Evolutionary conservation across 1,140 invertebrate species (phyloP).

Genomic region (Leptinotarsa defecta): DNA sequence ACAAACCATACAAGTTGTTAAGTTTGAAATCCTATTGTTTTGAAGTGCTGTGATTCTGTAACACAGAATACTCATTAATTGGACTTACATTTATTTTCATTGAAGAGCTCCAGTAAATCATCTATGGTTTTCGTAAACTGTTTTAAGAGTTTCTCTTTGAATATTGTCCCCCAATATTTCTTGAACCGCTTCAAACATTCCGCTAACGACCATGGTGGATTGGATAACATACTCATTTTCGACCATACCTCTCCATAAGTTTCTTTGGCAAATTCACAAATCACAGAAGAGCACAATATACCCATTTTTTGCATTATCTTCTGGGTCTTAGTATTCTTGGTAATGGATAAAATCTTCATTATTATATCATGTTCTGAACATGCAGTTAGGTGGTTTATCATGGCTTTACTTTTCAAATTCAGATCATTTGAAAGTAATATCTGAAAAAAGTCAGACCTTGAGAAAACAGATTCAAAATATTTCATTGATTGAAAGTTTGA

Average conservation of each 20-base stretch:
- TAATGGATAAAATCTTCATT: slow-evolving; percentile 25
- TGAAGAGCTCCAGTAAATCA: slow-evolving; percentile 8
- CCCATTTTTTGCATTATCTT: slow-evolving; percentile 37
- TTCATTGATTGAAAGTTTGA: background rate
- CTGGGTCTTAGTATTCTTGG: slow-evolving; percentile 28
- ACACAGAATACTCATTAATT: too few species aligned
- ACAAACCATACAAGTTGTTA: too few species aligned
- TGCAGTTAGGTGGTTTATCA: slow-evolving; percentile 34
- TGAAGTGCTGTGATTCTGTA: too few species aligned
- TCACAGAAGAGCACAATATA: slow-evolving; percentile 36
- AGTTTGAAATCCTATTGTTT: too few species aligned
- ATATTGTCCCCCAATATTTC: slow-evolving; percentile 45
- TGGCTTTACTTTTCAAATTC: slow-evolving; percentile 42
- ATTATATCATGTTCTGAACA: slow-evolving; percentile 35
- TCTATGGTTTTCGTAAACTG: slow-evolving; percentile 39
- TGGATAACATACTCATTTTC: slow-evolving; percentile 39
- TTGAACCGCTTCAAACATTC: slow-evolving; percentile 42
- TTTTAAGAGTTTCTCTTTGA: slow-evolving; percentile 41
- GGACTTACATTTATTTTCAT: slow-evolving; percentile 5
- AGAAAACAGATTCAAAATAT: background rate
- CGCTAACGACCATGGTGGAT: slow-evolving; percentile 37
- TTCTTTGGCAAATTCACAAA: slow-evolving; percentile 41
- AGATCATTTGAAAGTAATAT: slow-evolving; percentile 44
- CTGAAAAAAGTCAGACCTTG: slow-evolving; percentile 27
- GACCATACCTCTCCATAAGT: slow-evolving; percentile 39